These are phyloP conservation scores for Coelopa pilipes DNA, from an alignment of 2,888 invertebrate genomes.

Conservation along the genomic window DNA sequence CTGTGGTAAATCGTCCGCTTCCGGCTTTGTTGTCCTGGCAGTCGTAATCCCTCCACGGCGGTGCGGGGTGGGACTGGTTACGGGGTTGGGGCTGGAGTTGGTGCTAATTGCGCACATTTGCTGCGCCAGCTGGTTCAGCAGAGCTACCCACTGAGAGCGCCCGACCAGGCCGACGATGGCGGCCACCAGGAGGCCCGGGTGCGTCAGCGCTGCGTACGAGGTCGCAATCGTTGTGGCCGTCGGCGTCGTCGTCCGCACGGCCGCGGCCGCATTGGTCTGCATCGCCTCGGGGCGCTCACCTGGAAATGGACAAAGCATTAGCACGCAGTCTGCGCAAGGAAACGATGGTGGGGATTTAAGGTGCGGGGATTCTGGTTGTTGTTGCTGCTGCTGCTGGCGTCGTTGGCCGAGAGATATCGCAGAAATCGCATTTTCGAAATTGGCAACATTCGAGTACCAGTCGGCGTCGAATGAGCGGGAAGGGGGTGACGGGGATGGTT, in stretches of 20 bases:
- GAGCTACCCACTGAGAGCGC: conserved; percentile 55
- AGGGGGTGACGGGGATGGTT: too few species aligned
- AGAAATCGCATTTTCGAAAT: too few species aligned
- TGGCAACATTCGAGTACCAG: too few species aligned
- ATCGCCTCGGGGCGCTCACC: conserved; percentile 83
- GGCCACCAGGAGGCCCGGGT: conserved; percentile 60
- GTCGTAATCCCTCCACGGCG: conserved; percentile 22
- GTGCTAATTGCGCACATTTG: conserved; percentile 11
- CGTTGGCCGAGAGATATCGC: too few species aligned
- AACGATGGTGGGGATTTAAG: too few species aligned
- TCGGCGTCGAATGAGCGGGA: too few species aligned
- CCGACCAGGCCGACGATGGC: conserved; percentile 59
- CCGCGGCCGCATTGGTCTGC: conserved; percentile 77
- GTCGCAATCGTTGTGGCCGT: conserved; percentile 32
- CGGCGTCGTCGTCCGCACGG: conserved; percentile 53
- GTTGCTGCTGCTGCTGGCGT: too few species aligned
- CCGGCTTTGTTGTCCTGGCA: conserved; percentile 34
- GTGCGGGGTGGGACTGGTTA: neutral
- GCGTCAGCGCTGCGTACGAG: conserved; percentile 36
- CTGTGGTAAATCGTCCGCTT: neutral
- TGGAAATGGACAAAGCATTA: conserved; percentile 58
- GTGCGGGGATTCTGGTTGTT: too few species aligned
- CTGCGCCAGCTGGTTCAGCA: conserved; percentile 35
- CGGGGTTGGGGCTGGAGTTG: conserved; percentile 1
- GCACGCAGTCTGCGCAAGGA: too few species aligned